A percentile compares a stretch with the other conserved stretches of the same genome.
Conservation (phyloP, 2,113 vertebrate species). For the Psilopsiagon aymara region DNA sequence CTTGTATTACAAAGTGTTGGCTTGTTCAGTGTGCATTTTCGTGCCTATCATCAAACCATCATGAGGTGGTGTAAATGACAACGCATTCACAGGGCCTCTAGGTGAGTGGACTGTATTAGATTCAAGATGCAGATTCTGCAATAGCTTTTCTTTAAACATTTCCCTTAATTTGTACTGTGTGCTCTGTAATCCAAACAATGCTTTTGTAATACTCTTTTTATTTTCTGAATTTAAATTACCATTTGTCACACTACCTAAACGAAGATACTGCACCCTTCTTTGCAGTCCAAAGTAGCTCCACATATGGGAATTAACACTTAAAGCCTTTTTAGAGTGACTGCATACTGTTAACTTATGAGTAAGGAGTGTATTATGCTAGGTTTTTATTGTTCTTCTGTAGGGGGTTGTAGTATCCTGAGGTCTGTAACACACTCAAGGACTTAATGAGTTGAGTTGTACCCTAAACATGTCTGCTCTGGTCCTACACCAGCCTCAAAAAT, state of each 20-base stretch:
- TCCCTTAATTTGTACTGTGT: background rate
- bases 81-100: accelerated
- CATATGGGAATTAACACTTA: background rate
- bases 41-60: background rate
- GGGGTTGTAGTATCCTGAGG: background rate
- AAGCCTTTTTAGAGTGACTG: background rate
- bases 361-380: background rate
- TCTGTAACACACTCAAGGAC: background rate
- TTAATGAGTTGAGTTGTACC: background rate
- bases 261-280: background rate
- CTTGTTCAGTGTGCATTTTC: background rate
- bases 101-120: accelerated
- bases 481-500: background rate
- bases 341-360: background rate
- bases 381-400: background rate
- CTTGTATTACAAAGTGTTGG: background rate
- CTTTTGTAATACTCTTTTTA: background rate
- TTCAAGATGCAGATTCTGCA: background rate
- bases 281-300: background rate
- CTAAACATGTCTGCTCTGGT: background rate
- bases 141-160: background rate
- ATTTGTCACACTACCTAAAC: background rate
- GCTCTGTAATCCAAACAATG: background rate
- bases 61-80: background rate
- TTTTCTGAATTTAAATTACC: background rate